Evolutionary conservation across 2,797 vertebrate species (phyloP).

Genomic region (Squalus acanthias): DNA sequence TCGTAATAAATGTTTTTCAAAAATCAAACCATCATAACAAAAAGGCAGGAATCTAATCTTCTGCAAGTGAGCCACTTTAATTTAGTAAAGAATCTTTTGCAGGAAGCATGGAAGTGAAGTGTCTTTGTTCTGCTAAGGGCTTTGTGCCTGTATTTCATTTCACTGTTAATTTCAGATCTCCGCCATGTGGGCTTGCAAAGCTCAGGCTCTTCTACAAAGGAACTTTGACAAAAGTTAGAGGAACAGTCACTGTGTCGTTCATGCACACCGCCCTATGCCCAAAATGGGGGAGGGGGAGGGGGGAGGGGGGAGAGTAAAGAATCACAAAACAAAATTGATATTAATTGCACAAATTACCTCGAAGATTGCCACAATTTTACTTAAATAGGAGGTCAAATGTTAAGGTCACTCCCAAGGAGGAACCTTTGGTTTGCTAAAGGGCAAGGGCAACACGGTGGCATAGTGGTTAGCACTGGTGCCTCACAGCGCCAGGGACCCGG

Average conservation of each 20-base stretch:
- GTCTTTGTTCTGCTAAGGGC: neutral
- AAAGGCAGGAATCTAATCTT: neutral
- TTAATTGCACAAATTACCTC: neutral
- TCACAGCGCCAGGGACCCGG: no score
- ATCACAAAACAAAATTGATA: neutral
- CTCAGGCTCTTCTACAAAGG: neutral
- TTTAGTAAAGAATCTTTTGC: neutral
- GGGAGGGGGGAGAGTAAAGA: neutral
- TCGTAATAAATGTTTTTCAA: neutral
- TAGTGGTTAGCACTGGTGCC: no score
- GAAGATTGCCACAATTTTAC: neutral
- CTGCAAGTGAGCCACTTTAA: neutral
- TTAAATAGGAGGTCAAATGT: neutral
- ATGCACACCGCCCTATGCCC: no score
- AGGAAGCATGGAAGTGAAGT: neutral
- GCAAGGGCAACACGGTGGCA: no score
- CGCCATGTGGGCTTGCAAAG: neutral
- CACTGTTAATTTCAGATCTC: neutral
- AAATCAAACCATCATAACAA: neutral
- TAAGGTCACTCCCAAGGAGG: neutral
- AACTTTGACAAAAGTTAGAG: no score
- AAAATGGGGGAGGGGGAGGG: neutral
- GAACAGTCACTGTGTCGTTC: no score
- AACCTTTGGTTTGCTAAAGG: neutral
- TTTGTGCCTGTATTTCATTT: neutral